Conservation (phyloP, 2,888 invertebrate genomes). For the Conops quadrifasciatus region DNA sequence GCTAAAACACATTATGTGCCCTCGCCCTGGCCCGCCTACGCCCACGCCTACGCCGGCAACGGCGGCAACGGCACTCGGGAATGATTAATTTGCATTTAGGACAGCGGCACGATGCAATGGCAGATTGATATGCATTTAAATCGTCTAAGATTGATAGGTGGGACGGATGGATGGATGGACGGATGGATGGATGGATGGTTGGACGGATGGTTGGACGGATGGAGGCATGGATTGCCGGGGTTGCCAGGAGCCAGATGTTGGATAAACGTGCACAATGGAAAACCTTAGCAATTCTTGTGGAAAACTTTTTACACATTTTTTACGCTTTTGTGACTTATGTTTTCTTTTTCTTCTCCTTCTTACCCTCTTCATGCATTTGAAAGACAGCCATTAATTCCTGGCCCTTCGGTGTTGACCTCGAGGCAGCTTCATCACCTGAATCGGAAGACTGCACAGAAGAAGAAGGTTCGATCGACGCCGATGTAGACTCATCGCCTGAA, state of each 20-base stretch:
- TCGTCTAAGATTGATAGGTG: background rate
- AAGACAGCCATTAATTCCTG: background rate
- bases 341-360: background rate
- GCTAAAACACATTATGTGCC: background rate
- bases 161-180: background rate
- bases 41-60: background rate
- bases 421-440: background rate
- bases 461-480: background rate
- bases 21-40: background rate
- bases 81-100: constrained; percentile 17
- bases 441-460: too few relatives aligned
- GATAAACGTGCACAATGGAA: too few relatives aligned
- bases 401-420: background rate
- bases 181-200: background rate
- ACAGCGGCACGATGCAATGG: background rate
- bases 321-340: background rate
- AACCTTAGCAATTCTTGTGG: background rate
- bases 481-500: background rate
- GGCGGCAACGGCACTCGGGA: background rate
- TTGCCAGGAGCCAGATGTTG: background rate
- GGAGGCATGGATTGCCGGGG: background rate
- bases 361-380: background rate
- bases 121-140: constrained; percentile 10
- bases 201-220: background rate
- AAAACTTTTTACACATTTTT: background rate